phyloP scores from a whole-genome alignment of 2,888 invertebrate genomes.

The Sarcophaga carnaria region DNA sequence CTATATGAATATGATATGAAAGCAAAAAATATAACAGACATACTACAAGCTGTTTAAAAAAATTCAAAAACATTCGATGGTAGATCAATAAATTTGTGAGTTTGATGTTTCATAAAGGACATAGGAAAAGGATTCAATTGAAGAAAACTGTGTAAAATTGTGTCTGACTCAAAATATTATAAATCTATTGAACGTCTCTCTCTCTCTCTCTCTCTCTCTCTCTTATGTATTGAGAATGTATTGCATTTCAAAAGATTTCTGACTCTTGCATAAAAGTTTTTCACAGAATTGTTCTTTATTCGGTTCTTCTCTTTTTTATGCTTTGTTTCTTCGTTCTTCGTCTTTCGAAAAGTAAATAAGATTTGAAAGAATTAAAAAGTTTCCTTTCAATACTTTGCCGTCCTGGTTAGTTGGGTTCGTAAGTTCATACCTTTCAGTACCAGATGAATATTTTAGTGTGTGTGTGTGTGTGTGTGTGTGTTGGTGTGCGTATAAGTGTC shows the following conservation, averaged over 20 bases:
- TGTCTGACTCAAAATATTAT: not conserved
- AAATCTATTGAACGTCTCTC: conserved; percentile 38
- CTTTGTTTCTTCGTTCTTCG: conserved; percentile 30
- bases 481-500: not conserved
- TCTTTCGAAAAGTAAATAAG: conserved; percentile 44
- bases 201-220: no score
- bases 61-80: no score
- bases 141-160: no score
- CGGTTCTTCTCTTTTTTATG: not conserved
- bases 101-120: no score
- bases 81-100: no score
- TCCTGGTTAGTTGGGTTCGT: not conserved
- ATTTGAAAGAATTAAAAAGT: conserved; percentile 57
- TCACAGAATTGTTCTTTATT: not conserved
- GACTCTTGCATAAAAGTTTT: conserved; percentile 55
- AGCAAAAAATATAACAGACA: no score
- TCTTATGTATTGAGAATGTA: no score
- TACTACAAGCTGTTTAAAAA: no score
- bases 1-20: no score
- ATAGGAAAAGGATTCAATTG: no score
- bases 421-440: not conserved
- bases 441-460: not conserved
- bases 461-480: not conserved
- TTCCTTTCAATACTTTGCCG: conserved; percentile 2
- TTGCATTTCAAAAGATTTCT: conserved; percentile 49